Percentiles rank a stretch among this genome's conserved stretches.
Conservation (phyloP, 2,113 vertebrate species). For the Chitala chitala region DNA sequence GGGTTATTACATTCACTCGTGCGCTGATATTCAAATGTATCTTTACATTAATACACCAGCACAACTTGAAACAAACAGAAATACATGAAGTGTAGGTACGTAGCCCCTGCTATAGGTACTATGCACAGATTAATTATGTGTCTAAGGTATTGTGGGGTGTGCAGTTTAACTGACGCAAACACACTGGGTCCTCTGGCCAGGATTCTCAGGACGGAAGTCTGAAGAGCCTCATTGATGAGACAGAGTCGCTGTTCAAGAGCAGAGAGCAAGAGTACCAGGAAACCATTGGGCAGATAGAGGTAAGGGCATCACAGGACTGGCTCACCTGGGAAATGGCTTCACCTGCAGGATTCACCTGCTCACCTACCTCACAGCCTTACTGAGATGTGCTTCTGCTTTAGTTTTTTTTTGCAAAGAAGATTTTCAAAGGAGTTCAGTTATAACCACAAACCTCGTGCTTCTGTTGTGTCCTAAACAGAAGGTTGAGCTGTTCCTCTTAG, state of each 20-base stretch:
- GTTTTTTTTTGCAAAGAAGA: too few relatives aligned
- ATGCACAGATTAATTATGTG: too few relatives aligned
- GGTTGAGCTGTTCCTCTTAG: too few relatives aligned
- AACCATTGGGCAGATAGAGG: conserved; percentile 95
- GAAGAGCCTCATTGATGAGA: conserved; percentile 89
- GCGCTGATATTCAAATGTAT: not conserved
- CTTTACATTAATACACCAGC: not conserved
- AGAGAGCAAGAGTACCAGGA: conserved; percentile 96
- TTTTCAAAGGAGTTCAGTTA: too few relatives aligned
- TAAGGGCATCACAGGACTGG: conserved; percentile 42
- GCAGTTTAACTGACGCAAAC: not conserved
- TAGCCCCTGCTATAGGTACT: too few relatives aligned
- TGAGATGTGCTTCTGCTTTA: too few relatives aligned
- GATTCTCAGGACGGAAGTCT: conserved; percentile 81
- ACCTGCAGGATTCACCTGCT: too few relatives aligned
- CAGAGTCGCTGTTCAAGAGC: conserved; percentile 89
- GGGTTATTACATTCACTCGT: not conserved
- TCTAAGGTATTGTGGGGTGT: not conserved
- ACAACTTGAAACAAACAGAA: not conserved
- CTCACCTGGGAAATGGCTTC: too few relatives aligned
- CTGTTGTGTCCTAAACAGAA: too few relatives aligned
- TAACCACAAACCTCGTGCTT: too few relatives aligned
- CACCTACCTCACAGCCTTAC: too few relatives aligned
- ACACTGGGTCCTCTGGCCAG: conserved; percentile 31
- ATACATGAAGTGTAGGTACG: too few relatives aligned